Base-by-base conservation (phyloP, 2,113 vertebrate species). In the Cavia aperea region DNA sequence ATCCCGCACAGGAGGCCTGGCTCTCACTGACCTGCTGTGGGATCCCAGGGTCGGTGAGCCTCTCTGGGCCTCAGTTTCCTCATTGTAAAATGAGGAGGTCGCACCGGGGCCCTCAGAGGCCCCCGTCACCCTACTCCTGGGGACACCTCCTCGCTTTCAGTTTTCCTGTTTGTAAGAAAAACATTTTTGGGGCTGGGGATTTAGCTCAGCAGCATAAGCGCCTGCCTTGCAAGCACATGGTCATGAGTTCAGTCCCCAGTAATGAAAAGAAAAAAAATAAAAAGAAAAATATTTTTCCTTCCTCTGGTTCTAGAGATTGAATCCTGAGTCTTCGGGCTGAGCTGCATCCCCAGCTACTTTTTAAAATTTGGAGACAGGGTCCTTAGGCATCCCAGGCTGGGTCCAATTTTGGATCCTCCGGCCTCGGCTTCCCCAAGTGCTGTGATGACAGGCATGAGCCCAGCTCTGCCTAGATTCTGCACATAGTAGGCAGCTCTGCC, bases 91-190 rank as follows among this genome's bases (percentile, higher is more conserved):
- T 11, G 18, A 75, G 29, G 51, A 16, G 39, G 4, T 60, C 18
- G 84, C 39, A 1, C 24, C 26, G 0, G 31, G 16, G n/a, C n/a
- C 66, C 31, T 29, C 0, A 21, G 49, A 43, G 49, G 49, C 39
- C n/a, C 31, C 49, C 70, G 89, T 58, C 73, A 11, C 10, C 23
- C 33, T 66, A 12, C 56, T 11, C 11, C 83, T 0, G 1, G 63
- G 62, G 82, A n/a, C 46, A 8, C 1, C 13, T 26, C n/a, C 1
- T 78, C 62, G 26, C 46, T 8, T 78, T 72, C 19, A 2, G 49
- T 46, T 65, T 77, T 78, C 54, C 78, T 33, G 33, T 68, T 81
- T 39, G 14, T 56, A 24, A 88, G 73, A 62, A n/a, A 62, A 11
- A 56, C 24, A 63, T 9, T 29, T 24, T 63, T 63, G 39, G 39